phyloP scores from a whole-genome alignment of 2,113 vertebrate genomes.

The Ammodytes marinus region DNA sequence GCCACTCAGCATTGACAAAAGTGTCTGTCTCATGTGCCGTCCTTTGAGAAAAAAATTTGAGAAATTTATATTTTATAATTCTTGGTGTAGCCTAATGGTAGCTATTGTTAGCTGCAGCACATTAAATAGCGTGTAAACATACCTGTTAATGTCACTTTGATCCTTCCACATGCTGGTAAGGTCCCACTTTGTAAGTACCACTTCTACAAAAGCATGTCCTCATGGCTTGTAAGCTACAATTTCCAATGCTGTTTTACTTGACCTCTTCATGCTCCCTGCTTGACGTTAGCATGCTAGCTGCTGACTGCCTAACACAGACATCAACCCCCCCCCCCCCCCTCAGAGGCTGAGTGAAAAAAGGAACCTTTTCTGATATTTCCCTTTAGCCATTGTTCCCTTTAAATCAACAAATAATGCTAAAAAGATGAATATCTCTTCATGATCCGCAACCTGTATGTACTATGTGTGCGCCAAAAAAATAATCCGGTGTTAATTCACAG shows the following conservation, averaged over 20 bases:
- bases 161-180: background rate
- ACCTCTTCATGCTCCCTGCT: background rate
- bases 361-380: background rate
- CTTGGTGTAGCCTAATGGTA: background rate
- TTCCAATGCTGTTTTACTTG: background rate
- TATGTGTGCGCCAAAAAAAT: too few species aligned
- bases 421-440: background rate
- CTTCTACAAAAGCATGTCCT: background rate
- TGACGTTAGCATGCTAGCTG: background rate
- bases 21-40: background rate
- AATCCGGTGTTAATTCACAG: too few species aligned
- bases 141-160: background rate
- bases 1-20: too few species aligned
- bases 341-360: background rate
- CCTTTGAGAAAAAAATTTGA: background rate
- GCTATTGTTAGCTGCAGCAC: background rate
- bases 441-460: too few species aligned
- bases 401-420: background rate
- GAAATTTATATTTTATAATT: background rate
- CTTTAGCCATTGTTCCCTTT: background rate
- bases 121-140: background rate
- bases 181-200: background rate
- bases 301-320: background rate
- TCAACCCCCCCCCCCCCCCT: too few species aligned
- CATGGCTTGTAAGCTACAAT: background rate